phyloP scores from a whole-genome alignment of 2,888 invertebrate genomes.

The Chrysolina haemoptera region DNA sequence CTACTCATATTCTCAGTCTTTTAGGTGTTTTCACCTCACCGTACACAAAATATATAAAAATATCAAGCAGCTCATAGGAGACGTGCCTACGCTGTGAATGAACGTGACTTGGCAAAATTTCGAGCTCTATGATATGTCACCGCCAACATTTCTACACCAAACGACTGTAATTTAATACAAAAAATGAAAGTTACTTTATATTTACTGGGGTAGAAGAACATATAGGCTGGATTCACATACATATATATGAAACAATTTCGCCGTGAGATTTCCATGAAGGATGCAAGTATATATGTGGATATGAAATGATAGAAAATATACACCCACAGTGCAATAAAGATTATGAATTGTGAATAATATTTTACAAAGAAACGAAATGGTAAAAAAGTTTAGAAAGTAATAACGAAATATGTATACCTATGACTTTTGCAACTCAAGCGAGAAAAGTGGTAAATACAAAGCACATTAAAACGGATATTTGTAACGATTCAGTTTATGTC shows the following conservation, averaged over 20 bases:
- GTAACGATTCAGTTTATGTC: no score
- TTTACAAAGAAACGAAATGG: no score
- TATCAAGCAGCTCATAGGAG: slow-evolving; percentile 43
- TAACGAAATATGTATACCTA: no score
- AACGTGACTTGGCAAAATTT: slow-evolving; percentile 44
- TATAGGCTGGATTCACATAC: slow-evolving; percentile 39
- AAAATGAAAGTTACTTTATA: slow-evolving; percentile 40
- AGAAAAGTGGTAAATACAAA: no score
- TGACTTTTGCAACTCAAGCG: no score
- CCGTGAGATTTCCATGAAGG: not conserved
- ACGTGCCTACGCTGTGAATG: slow-evolving; percentile 40
- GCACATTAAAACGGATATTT: no score
- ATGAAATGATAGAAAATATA: not conserved
- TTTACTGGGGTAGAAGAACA: slow-evolving; percentile 35
- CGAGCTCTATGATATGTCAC: slow-evolving; percentile 39
- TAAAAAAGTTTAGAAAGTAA: no score
- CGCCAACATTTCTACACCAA: slow-evolving; percentile 35
- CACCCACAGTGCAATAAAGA: not conserved
- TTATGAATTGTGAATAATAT: no score
- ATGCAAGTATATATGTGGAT: not conserved
- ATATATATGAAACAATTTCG: slow-evolving; percentile 23
- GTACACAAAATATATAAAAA: slow-evolving; percentile 34
- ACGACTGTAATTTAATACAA: slow-evolving; percentile 39
- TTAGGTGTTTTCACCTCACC: not conserved
- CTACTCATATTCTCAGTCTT: slow-evolving; percentile 3